Percentiles rank a stretch among this genome's conserved stretches.
Evolutionary conservation across 1,140 invertebrate species (phyloP).

Genomic region (Neodiprion fabricii): DNA sequence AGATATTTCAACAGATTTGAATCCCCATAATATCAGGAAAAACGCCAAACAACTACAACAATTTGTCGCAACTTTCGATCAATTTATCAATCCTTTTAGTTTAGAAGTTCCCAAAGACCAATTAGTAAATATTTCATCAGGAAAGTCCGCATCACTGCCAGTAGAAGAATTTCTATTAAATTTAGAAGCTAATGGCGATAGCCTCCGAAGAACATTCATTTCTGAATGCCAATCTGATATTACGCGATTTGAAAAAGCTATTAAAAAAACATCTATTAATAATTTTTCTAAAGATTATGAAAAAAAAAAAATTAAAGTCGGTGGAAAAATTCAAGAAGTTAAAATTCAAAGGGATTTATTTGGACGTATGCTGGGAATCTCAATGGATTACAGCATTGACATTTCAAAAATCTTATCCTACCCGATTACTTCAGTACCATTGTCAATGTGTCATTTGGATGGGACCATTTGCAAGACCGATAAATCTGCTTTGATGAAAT

Average conservation of each 20-base stretch:
- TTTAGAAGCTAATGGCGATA: conserved; percentile 30
- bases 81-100: conserved; percentile 28
- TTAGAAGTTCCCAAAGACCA: conserved; percentile 23
- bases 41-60: conserved; percentile 24
- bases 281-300: conserved; percentile 15
- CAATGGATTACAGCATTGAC: conserved; percentile 31
- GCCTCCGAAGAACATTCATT: conserved; percentile 27
- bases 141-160: conserved; percentile 29
- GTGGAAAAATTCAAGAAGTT: conserved; percentile 32
- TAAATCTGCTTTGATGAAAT: conserved; percentile 31
- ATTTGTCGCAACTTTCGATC: conserved; percentile 27
- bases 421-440: conserved; percentile 34
- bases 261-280: conserved; percentile 9
- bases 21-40: conserved; percentile 28
- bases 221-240: conserved; percentile 22
- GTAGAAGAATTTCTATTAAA: conserved; percentile 34
- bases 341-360: conserved; percentile 36
- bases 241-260: conserved; percentile 29
- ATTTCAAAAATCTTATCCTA: conserved; percentile 31
- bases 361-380: conserved; percentile 32
- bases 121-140: conserved; percentile 33
- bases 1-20: conserved; percentile 31
- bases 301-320: conserved; percentile 28
- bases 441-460: conserved; percentile 40
- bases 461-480: conserved; percentile 38